Percentiles rank a stretch among this genome's conserved stretches.
These are phyloP conservation scores for Cephalopterus ornatus DNA, from an alignment of 2,113 vertebrate species.

Conservation along the genomic window DNA sequence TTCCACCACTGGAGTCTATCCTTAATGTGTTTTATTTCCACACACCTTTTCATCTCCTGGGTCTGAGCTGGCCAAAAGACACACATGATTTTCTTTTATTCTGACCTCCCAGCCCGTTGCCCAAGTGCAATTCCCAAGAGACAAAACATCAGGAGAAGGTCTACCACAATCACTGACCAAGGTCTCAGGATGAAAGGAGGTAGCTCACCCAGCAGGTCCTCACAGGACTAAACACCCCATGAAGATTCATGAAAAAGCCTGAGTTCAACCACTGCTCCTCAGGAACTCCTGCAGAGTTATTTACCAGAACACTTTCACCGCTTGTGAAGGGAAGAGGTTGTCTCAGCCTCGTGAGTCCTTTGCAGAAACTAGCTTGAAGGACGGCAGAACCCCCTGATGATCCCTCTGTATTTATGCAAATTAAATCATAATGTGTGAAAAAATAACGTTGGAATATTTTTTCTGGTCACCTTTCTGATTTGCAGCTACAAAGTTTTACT, in stretches of 20 bases:
- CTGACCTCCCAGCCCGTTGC: not conserved
- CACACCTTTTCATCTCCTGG: not conserved
- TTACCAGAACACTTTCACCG: not conserved
- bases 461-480: not conserved
- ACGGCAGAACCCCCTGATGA: not conserved
- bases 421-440: not conserved
- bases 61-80: not conserved
- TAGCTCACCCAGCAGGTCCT: not conserved
- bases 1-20: not conserved
- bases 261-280: not conserved
- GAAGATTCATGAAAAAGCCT: not conserved
- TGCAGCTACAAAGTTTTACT: not conserved
- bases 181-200: not conserved
- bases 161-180: not conserved
- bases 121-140: not conserved
- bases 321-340: not conserved
- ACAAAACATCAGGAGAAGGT: not conserved
- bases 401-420: not conserved
- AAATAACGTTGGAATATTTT: not conserved
- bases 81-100: not conserved
- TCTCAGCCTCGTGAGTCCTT: not conserved
- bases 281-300: not conserved
- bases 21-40: not conserved
- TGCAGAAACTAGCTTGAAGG: not conserved
- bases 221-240: not conserved